These are phyloP conservation scores for Drosophila jambulina DNA, from an alignment of 1,140 invertebrate genomes.

Conservation along the genomic window DNA sequence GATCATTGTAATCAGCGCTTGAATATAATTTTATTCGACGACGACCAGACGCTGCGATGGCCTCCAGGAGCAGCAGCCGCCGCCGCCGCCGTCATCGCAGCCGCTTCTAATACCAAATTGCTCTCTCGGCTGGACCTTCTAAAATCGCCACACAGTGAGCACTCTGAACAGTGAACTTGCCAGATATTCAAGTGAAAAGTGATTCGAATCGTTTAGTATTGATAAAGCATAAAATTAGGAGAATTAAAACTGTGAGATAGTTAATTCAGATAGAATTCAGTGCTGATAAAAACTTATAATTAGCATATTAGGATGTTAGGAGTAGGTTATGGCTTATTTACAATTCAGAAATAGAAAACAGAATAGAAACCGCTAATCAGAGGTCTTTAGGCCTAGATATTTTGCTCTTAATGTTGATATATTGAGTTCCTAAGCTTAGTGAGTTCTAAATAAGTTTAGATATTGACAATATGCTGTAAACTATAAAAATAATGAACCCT, in stretches of 20 bases:
- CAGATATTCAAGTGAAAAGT: neutral
- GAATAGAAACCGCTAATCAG: no score
- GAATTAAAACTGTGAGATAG: neutral
- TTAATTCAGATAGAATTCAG: neutral
- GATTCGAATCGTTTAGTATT: neutral
- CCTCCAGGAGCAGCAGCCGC: constrained; percentile 37
- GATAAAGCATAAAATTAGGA: neutral
- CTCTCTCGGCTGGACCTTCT: constrained; percentile 46
- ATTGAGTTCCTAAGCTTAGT: neutral
- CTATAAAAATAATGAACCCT: no score
- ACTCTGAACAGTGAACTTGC: neutral
- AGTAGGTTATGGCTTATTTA: no score
- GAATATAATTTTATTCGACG: constrained; percentile 57
- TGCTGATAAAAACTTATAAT: neutral
- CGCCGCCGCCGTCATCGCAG: constrained; percentile 13
- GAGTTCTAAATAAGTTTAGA: neutral
- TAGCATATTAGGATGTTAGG: no score
- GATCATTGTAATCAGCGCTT: constrained; percentile 57
- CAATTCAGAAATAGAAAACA: no score
- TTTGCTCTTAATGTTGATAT: neutral
- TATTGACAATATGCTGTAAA: neutral
- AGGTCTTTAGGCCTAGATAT: neutral
- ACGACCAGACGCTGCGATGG: constrained; percentile 29
- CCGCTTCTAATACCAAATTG: constrained; percentile 63
- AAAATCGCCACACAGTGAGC: constrained; percentile 40